A percentile compares a stretch with the other conserved stretches of the same genome.
These are phyloP conservation scores for Lutra lutra DNA, from an alignment of 2,797 vertebrate genomes.

Conservation along the genomic window DNA sequence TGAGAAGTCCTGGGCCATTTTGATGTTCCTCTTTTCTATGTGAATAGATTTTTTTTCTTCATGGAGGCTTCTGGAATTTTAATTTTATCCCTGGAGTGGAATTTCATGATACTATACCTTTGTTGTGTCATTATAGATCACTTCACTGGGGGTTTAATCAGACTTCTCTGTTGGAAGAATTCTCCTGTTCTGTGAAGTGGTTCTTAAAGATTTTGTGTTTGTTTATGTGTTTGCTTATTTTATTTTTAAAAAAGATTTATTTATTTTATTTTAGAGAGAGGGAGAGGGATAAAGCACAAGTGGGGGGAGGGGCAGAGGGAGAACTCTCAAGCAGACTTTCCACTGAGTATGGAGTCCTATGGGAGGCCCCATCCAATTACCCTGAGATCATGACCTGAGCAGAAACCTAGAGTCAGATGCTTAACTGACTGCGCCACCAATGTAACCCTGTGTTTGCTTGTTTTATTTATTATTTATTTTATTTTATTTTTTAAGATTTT, in stretches of 20 bases:
- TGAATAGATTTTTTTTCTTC: neutral
- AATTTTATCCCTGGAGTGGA: conserved; percentile 16
- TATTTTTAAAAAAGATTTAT: neutral
- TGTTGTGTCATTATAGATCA: neutral
- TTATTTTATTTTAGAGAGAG: neutral
- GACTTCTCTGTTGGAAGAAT: neutral
- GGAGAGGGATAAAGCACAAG: neutral
- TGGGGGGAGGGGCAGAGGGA: neutral
- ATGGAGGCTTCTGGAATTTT: conserved; percentile 46
- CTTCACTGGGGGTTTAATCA: conserved; percentile 14
- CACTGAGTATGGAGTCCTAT: neutral
- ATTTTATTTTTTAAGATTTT: too few species aligned
- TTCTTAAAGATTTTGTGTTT: neutral
- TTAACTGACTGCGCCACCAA: neutral
- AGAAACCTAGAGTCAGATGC: neutral
- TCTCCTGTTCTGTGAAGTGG: neutral
- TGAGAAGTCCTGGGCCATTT: neutral
- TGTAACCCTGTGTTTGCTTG: neutral
- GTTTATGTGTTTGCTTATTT: neutral
- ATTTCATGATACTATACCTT: neutral
- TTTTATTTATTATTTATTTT: too few species aligned
- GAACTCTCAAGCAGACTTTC: neutral
- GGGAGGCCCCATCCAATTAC: neutral
- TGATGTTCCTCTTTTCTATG: neutral
- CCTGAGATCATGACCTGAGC: neutral